Conservation (phyloP, 2,888 invertebrate species). For the Agrochola litura region DNA sequence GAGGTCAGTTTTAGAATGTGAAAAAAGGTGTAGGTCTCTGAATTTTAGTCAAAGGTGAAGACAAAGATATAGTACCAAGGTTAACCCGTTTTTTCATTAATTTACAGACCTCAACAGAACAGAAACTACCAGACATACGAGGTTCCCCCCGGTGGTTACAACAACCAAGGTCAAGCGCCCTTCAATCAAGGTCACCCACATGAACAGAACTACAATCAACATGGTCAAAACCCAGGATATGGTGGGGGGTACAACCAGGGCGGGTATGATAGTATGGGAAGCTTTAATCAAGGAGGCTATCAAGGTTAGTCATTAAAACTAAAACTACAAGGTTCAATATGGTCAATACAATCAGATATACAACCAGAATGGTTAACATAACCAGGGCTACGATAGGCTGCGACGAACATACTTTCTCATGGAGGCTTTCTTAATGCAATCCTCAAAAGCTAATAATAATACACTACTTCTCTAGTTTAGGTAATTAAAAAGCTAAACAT, state of each 20-base stretch:
- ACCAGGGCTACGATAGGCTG: slow-evolving; percentile 55
- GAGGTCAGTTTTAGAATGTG: not conserved
- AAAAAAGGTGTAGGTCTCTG: not conserved
- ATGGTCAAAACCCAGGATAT: slow-evolving; percentile 61
- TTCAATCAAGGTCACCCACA: slow-evolving; percentile 71
- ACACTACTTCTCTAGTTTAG: too few relatives aligned
- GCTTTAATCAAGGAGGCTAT: slow-evolving; percentile 62
- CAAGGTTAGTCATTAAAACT: slow-evolving; percentile 27
- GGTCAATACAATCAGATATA: slow-evolving; percentile 67
- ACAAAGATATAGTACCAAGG: not conserved
- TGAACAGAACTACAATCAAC: slow-evolving; percentile 66
- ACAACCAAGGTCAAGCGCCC: slow-evolving; percentile 66
- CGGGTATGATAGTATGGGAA: slow-evolving; percentile 66
- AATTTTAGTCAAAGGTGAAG: not conserved
- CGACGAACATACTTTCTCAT: too few relatives aligned
- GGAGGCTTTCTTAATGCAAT: too few relatives aligned
- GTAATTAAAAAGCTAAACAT: too few relatives aligned
- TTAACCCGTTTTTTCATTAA: not conserved
- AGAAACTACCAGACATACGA: slow-evolving; percentile 67
- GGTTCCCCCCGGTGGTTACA: slow-evolving; percentile 78
- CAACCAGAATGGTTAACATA: slow-evolving; percentile 57
- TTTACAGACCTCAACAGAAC: slow-evolving; percentile 73
- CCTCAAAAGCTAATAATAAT: too few relatives aligned
- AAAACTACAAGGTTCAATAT: too few relatives aligned
- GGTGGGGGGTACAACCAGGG: slow-evolving; percentile 59